phyloP scores from a whole-genome alignment of 2,888 invertebrate genomes.

The Pristionchus japonicus region DNA sequence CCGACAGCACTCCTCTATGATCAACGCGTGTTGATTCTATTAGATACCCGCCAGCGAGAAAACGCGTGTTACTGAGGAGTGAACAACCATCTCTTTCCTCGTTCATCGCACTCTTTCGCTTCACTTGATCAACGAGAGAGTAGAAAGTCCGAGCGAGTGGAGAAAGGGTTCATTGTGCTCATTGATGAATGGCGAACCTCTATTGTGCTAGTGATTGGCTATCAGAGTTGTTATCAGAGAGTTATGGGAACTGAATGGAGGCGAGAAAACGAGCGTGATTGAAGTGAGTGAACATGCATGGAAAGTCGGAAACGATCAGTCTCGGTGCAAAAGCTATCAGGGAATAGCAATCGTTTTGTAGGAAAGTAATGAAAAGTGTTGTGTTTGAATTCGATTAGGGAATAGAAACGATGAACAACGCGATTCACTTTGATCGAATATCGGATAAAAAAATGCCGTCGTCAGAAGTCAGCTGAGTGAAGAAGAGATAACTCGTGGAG shows the following conservation, averaged over 20 bases:
- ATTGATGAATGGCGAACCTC: background rate
- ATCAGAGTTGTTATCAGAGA: background rate
- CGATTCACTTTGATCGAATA: background rate
- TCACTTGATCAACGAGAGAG: background rate
- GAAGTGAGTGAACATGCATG: too few species aligned
- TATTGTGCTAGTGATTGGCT: background rate
- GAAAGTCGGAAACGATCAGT: too few species aligned
- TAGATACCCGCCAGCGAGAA: background rate
- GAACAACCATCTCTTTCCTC: background rate
- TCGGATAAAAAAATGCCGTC: background rate
- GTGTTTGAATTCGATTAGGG: background rate
- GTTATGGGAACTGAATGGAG: background rate
- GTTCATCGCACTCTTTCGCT: background rate
- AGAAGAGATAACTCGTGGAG: background rate
- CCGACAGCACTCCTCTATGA: background rate
- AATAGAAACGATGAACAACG: background rate
- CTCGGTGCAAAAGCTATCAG: too few species aligned
- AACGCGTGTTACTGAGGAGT: background rate
- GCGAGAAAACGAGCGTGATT: background rate
- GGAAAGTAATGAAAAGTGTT: background rate
- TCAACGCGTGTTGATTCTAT: background rate
- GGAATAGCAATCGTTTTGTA: too few species aligned
- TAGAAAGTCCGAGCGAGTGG: background rate
- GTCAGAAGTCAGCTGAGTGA: conserved; percentile 20
- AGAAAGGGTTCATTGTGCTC: background rate